Evolutionary conservation across 2,113 vertebrate species (phyloP), one percentile per base, ranked within the genome.

Genomic region (Cyanoderma ruficeps): DNA sequence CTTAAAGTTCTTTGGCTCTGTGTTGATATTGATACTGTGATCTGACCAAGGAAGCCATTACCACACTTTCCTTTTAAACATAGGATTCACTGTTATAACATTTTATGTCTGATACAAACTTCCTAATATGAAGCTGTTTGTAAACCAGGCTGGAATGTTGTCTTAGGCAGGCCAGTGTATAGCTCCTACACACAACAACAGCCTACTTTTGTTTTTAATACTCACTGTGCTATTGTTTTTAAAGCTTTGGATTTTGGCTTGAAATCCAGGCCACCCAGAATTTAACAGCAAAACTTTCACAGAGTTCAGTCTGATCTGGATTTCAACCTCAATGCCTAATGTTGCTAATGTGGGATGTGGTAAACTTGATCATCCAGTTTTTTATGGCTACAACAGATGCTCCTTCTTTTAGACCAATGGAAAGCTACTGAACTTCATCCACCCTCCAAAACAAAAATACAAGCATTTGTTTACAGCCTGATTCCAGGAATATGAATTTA

Each of bases 381-480:
- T 95, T 97, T 94, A 96, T 93, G 91, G 87, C 90, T 82, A 64
- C 92, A 97, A 68, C 97, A 97, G 95, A 97, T 96, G 96, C 92
- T 94, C 65, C 64, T 94, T 91, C 89, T 86, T 90, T 80, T 79
- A 84, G 93, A 90, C 96, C 94, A 97, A 97, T 97, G 30, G 87
- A 88, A 97, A 96, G 70, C 79, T 82, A 80, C 82, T 11, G 25
- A 94, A 94, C 47, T 70, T 93, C 82, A 82, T 68, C 96, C 96
- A 95, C 95, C 94, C 94, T 93, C 96, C 57, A 79, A 68, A 89
- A 84, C 78, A 97, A 96, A 97, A 93, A 94, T 96, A 97, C 82
- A 90, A 83, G 75, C 88, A 87, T 94, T 95, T 97, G 91, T 96
- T 96, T 94, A 96, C 81, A 86, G 60, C 69, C 86, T 89, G 49